Conservation (phyloP, 1,140 invertebrate genomes). For the Aphelinus certus region DNA sequence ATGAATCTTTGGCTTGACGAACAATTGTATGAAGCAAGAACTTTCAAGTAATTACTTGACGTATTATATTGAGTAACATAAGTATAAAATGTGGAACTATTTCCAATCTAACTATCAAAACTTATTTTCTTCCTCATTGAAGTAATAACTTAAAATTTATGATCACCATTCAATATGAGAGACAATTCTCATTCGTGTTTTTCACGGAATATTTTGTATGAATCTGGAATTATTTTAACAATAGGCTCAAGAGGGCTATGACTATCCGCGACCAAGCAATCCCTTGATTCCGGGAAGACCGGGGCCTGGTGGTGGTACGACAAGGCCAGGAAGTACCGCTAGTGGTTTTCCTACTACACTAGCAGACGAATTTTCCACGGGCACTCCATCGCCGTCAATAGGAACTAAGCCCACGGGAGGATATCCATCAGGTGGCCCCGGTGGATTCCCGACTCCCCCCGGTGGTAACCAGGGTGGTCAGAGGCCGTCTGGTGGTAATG, state of each 20-base stretch:
- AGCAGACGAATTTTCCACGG: constrained; percentile 33
- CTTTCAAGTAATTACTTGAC: no score
- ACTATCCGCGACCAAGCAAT: constrained; percentile 57
- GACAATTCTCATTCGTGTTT: no score
- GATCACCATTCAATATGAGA: no score
- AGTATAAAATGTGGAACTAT: no score
- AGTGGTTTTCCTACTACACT: constrained; percentile 39
- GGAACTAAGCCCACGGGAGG: constrained; percentile 31
- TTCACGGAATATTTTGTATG: no score
- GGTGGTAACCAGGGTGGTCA: constrained; percentile 9
- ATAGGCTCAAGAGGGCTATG: constrained; percentile 59
- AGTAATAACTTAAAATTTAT: no score
- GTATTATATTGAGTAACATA: no score
- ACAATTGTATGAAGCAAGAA: no score
- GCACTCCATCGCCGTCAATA: constrained; percentile 17
- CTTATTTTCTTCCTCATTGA: no score
- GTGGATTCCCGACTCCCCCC: constrained; percentile 28
- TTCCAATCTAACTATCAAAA: no score
- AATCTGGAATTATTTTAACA: constrained; percentile 22
- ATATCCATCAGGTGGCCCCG: constrained; percentile 42
- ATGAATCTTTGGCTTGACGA: no score
- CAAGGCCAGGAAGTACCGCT: constrained; percentile 41
- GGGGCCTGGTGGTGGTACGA: constrained; percentile 31
- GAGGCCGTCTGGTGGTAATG: constrained; percentile 25
- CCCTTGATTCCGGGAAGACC: constrained; percentile 51